Base-by-base conservation (phyloP, 2,113 vertebrate species). In the Trematomus loennbergii region DNA sequence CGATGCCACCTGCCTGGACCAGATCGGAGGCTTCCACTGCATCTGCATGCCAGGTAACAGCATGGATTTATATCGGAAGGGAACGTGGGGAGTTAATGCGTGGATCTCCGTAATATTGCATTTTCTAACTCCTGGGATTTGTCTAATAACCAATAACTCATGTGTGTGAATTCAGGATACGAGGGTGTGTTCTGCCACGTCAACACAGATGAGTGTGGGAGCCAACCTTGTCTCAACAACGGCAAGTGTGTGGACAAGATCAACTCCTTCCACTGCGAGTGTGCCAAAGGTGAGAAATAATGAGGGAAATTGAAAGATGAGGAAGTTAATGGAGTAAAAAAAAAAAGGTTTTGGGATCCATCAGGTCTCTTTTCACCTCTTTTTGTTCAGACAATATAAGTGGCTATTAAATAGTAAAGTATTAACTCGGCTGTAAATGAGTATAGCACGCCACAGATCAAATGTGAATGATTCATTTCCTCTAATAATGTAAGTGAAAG, bases 11-110 rank as follows among this genome's bases (percentile, higher is more conserved):
- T 99, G 98, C 67, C 91, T 99, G 63, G 98, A 99, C 85, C 98
- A 98, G 94, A 99, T 99, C 0, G 98, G 98, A 61, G 96, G 96
- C 57, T 99, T 98, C 92, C 97, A 97, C 81, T 99, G 98, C 75
- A 98, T 99, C 89, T 99, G 98, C 77, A 98, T 99, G 97, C 97
- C 98, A 0, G 98, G 98, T 99, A 84, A 0, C 85, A 86, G 57
- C 6, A 36, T 10, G 6, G 0, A 15, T 64, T 75, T 22, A 36
- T 45, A 36, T 36, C 11, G 9, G 8, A 80, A 40, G 29, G 5
- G n/a, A 0, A 69, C 15, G 11, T 12, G 50, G 11, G 13, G 33
- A 40, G 22, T 11, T 33, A 7, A 10, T 53, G 5, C 1, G 29
- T 18, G 4, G 5, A 55, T 10, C 15, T 33, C 0, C 40, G 2